Conservation (phyloP, 2,797 vertebrate species). For the Ictinia mississippiensis region DNA sequence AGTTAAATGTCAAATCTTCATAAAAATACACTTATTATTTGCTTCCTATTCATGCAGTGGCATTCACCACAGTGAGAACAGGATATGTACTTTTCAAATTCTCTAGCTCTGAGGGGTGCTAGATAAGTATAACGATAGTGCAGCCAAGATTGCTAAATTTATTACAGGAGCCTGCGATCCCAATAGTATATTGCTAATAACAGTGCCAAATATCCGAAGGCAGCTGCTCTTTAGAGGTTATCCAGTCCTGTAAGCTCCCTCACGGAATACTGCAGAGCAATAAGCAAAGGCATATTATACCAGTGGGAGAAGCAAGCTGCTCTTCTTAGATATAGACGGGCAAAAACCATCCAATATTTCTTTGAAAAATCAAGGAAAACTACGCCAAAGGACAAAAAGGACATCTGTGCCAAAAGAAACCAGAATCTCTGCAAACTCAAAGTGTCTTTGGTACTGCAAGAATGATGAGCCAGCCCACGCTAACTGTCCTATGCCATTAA, state of each 20-base stretch:
- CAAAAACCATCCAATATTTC: slow-evolving; percentile 54
- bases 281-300: slow-evolving; percentile 56
- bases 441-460: slow-evolving; percentile 28
- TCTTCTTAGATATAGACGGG: slow-evolving; percentile 46
- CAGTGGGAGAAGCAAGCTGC: slow-evolving; percentile 58
- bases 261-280: slow-evolving; percentile 52
- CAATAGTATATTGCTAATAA: slow-evolving; percentile 67
- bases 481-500: slow-evolving; percentile 18
- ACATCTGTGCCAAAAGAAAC: slow-evolving; percentile 56
- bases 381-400: slow-evolving; percentile 66
- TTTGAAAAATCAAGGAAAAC: slow-evolving; percentile 53
- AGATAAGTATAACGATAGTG: slow-evolving; percentile 13
- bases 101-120: slow-evolving; percentile 47
- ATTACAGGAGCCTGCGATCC: slow-evolving; percentile 58
- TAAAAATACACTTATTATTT: not conserved
- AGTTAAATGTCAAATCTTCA: slow-evolving; percentile 18
- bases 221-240: slow-evolving; percentile 68
- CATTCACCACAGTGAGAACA: not conserved
- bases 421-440: slow-evolving; percentile 34
- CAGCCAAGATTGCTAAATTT: slow-evolving; percentile 65
- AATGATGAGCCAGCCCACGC: not conserved
- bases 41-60: not conserved
- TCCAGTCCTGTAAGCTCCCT: slow-evolving; percentile 25
- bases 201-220: slow-evolving; percentile 67
- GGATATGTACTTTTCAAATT: slow-evolving; percentile 21